Evolutionary conservation across 1,140 invertebrate species (phyloP), one percentile per base, ranked within the genome.

Genomic region (Acromyrmex heyeri): DNA sequence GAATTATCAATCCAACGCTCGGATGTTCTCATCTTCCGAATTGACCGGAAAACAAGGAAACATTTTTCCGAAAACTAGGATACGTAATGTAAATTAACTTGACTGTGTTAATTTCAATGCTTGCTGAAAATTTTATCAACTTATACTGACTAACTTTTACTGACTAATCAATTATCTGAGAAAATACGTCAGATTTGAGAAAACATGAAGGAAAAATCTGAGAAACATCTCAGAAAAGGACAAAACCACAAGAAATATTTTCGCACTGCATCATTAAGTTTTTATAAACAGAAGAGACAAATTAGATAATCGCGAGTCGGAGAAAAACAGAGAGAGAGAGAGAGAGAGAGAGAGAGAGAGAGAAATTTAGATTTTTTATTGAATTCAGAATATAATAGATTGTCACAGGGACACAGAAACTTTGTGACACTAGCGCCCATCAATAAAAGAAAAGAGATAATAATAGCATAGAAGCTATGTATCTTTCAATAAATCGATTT

Each of bases 1-100:
- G 86, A 72, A 82, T 82, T 90, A 86, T 86, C 89, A 86, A 88
- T 90, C 77, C 72, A 82, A 86, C 86, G 82, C 67, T 86, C 86
- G 59, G 34, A 44, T 88, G 81, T 91, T 83, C 76, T 87, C 62
- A 85, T 91, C 86, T 91, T 88, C 85, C 90, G 67, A 87, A 69
- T 65, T 27, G 12, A 85, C 5, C n/a, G 34, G 18, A 61, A 81
- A 65, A 76, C 10, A 61, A 48, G 2, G 24, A 24, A 24, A 24
- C 5, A 18, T 16, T 70, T 70, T 44, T 70, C 30, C 14, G 16
- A 70, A 44, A 70, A 30, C 10, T 72, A n/a, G 6, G 2, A 59
- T 53, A 38, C 4, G n/a, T 18, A 61, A 62, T 8, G 24, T 4
- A 24, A 21, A 61, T 82, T 16, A 82, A 48, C 14, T 50, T 59